Evolutionary conservation across 2,113 vertebrate species (phyloP).

Genomic region (Bubalus kerabau): DNA sequence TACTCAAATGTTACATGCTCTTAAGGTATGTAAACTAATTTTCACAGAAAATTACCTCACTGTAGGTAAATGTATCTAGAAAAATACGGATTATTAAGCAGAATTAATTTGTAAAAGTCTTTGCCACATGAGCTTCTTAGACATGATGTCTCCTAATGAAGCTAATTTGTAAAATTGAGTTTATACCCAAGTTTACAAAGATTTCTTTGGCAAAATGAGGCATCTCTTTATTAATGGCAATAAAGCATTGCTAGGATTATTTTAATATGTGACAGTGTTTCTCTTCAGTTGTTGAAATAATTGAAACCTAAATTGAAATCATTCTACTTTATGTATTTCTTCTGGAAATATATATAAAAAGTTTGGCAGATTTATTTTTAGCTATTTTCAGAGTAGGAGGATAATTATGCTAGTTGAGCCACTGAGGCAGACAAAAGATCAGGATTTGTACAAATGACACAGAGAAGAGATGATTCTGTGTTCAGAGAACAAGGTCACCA

Average conservation of each 20-base stretch:
- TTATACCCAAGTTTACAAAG: not conserved
- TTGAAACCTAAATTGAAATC: not conserved
- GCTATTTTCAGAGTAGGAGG: not conserved
- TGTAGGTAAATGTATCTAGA: not conserved
- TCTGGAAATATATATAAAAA: not conserved
- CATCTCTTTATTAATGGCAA: not conserved
- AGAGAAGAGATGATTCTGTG: not conserved
- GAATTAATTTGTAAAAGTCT: not conserved
- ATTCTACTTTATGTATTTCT: not conserved
- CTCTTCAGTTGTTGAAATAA: not conserved
- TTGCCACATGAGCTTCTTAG: not conserved
- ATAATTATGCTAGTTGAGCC: not conserved
- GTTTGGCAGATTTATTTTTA: not conserved
- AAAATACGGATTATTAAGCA: not conserved
- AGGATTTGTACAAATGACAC: not conserved
- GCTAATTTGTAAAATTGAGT: not conserved
- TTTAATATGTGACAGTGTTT: not conserved
- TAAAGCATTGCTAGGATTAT: not conserved
- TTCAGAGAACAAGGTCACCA: slow-evolving; percentile 11
- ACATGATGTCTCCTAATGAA: not conserved
- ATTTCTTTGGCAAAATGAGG: not conserved
- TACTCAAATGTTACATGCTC: not conserved
- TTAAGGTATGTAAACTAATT: not conserved
- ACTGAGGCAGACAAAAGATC: not conserved
- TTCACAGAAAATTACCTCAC: not conserved